phyloP scores from a whole-genome alignment of 2,888 invertebrate genomes.

The Junonia oenone region DNA sequence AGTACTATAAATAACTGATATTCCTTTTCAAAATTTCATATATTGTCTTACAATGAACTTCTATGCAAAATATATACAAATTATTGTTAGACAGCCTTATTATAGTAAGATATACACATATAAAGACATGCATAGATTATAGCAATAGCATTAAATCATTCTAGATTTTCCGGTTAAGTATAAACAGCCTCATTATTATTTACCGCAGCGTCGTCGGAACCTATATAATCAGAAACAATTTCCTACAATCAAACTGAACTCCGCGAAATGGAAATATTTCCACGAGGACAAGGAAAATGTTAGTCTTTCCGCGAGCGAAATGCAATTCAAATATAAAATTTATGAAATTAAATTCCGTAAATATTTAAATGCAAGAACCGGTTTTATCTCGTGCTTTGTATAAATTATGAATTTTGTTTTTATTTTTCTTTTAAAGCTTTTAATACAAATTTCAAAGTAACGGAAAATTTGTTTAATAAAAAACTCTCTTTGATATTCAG shows the following conservation, averaged over 20 bases:
- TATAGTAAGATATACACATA: too few relatives aligned
- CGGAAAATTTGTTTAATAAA: too few relatives aligned
- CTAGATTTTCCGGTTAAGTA: background rate
- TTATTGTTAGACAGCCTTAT: too few relatives aligned
- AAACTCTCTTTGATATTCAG: too few relatives aligned
- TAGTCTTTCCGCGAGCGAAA: constrained; percentile 1
- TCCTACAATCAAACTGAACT: constrained; percentile 11
- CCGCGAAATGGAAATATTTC: constrained; percentile 11
- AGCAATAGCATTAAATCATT: too few relatives aligned
- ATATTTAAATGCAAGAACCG: background rate
- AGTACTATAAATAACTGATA: too few relatives aligned
- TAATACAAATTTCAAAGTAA: too few relatives aligned
- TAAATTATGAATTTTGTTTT: background rate
- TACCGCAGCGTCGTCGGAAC: background rate
- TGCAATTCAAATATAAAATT: background rate
- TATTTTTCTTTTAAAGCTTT: too few relatives aligned
- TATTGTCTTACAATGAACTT: too few relatives aligned
- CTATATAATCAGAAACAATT: constrained; percentile 13
- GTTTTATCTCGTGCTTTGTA: background rate
- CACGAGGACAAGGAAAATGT: background rate
- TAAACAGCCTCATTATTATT: constrained; percentile 1
- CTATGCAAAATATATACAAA: too few relatives aligned
- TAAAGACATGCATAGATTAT: too few relatives aligned
- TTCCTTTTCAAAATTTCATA: too few relatives aligned
- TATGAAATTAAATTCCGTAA: background rate